Conservation (phyloP, 2,797 vertebrate species). For the Graptemys geographica region DNA sequence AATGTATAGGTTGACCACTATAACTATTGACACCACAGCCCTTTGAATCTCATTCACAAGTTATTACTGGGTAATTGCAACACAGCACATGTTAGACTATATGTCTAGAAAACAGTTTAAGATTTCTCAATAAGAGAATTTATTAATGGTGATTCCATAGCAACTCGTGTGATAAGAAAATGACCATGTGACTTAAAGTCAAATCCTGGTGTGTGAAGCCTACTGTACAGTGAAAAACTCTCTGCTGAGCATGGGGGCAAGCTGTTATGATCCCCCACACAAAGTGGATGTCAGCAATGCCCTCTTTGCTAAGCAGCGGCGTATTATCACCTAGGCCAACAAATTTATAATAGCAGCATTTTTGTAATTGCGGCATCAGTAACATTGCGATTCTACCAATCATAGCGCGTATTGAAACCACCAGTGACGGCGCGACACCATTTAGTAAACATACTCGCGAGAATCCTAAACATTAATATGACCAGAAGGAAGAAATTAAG, state of each 20-base stretch:
- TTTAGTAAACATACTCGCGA: too few species aligned
- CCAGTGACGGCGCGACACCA: too few species aligned
- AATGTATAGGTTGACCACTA: not conserved
- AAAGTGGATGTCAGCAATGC: not conserved
- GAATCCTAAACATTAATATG: too few species aligned
- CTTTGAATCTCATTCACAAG: not conserved
- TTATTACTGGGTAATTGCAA: not conserved
- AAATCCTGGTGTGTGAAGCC: not conserved
- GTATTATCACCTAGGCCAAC: too few species aligned
- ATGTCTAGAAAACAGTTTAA: rapidly evolving
- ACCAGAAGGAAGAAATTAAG: too few species aligned
- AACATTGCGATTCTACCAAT: too few species aligned
- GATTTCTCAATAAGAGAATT: not conserved
- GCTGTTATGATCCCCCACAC: not conserved
- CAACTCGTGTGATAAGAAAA: not conserved
- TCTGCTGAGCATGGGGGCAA: not conserved
- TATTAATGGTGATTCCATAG: rapidly evolving
- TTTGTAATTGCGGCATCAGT: too few species aligned
- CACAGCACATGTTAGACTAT: not conserved
- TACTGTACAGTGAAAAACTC: not conserved
- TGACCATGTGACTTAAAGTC: not conserved
- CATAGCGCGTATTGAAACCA: too few species aligned
- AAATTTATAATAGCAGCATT: too few species aligned
- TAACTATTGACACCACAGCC: rapidly evolving
- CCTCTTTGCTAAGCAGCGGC: not conserved